phyloP scores from a whole-genome alignment of 1,140 invertebrate genomes.

The Temnothorax nylanderi region DNA sequence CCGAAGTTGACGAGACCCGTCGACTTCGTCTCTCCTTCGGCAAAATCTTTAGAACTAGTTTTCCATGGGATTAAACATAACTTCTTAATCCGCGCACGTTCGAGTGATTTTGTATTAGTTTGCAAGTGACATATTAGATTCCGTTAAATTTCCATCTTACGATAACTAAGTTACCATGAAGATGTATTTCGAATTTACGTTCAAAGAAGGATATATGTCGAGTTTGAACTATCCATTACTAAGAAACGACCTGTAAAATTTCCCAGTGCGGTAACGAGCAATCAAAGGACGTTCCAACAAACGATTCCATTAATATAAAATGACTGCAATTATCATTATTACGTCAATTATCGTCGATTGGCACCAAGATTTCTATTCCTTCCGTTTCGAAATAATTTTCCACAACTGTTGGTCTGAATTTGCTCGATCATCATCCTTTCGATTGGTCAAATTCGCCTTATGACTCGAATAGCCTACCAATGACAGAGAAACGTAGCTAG shows the following conservation, averaged over 20 bases:
- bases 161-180: not conserved
- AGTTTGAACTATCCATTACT: not conserved
- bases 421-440: not conserved
- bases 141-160: not conserved
- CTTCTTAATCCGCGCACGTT: not conserved
- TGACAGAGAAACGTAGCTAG: slow-evolving; percentile 26
- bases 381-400: slow-evolving; percentile 25
- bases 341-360: not conserved
- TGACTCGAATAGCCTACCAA: slow-evolving; percentile 43
- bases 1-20: not conserved
- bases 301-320: slow-evolving; percentile 9
- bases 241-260: not conserved
- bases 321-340: not conserved
- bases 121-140: not conserved
- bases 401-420: not conserved
- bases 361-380: not conserved
- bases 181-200: not conserved
- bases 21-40: not conserved
- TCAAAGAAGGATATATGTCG: not conserved
- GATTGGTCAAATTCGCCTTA: slow-evolving; percentile 43
- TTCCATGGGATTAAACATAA: not conserved
- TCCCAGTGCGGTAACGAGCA: not conserved
- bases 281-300: not conserved
- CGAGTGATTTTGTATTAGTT: not conserved
- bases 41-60: slow-evolving; percentile 16